Base-by-base conservation (phyloP, 37 sponge, comb jelly and placozoan species). In the Aplysina aerophoba region DNA sequence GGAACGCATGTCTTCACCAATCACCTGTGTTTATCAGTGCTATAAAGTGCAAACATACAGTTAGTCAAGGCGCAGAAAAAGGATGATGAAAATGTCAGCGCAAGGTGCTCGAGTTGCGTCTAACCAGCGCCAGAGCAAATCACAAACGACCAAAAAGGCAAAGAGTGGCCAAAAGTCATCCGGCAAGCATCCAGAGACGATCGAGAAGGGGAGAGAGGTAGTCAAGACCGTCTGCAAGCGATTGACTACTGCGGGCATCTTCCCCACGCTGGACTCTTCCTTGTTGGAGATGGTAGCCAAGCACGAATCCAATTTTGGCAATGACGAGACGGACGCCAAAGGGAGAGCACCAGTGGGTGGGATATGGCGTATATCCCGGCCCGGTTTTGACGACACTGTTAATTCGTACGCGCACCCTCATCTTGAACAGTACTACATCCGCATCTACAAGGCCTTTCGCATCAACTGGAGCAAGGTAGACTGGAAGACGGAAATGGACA, bases 391-490 rank as follows among this genome's bases (percentile, higher is more conserved):
- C 40, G 74, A 73, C 41, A 73, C 74, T 8, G 40, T 38, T 13
- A 20, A 34, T 12, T 13, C 37, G 4, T 12, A 60, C 22, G 21
- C 27, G 11, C 62, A 58, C 33, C 69, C 84, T 8, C 34, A 73
- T 5, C 72, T 58, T 39, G 35, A 72, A 8, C 35, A 50, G 16
- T 61, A 83, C 15, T 58, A 71, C 55, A 25, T 11, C 21, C 56
- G 36, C 56, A 80, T 80, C 54, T 40, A 75, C 25, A 40, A 50
- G 1, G 44, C 78, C 37, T 75, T 75, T 25, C 0, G 25, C 3
- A 40, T 75, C 24, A 40, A 75, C 54, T 75, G 78, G 78, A 21
- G 54, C 44, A 75, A 75, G 78, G 78, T 75, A 0, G 44, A 40
- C 37, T 75, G 78, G 78, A 24, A 75, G 54, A n/a, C n/a, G n/a